Evolutionary conservation across 2,797 vertebrate species (phyloP).

Genomic region (Acanthiza pusilla): DNA sequence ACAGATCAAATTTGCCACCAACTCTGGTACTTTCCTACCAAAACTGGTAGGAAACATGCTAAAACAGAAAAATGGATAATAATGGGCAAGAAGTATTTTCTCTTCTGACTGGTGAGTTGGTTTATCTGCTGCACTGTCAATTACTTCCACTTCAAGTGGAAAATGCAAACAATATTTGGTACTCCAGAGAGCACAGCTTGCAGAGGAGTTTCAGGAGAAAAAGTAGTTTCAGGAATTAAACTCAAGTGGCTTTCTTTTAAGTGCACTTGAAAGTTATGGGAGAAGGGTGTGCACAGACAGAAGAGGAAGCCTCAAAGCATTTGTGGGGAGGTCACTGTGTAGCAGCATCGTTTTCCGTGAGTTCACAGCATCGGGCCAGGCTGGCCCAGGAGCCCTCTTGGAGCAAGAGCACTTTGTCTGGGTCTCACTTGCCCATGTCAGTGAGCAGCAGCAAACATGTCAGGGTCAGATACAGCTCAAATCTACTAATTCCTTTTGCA

Average conservation of each 20-base stretch:
- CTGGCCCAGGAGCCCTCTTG: background rate
- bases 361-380: background rate
- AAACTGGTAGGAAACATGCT: background rate
- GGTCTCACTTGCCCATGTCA: background rate
- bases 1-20: background rate
- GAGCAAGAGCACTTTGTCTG: background rate
- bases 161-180: background rate
- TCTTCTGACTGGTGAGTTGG: background rate
- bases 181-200: background rate
- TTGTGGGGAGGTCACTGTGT: background rate
- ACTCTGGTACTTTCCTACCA: background rate
- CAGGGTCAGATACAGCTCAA: background rate
- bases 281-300: background rate
- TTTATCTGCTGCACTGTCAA: background rate
- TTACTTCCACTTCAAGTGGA: slow-evolving; percentile 10
- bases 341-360: background rate
- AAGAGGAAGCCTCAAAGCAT: background rate
- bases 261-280: background rate
- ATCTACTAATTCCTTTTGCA: background rate
- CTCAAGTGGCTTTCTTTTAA: background rate
- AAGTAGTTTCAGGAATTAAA: background rate
- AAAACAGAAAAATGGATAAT: background rate
- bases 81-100: background rate
- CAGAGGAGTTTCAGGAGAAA: background rate
- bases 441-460: background rate